Evolutionary conservation across 2,797 vertebrate genomes (phyloP).

Genomic region (Jordanella pulchra): DNA sequence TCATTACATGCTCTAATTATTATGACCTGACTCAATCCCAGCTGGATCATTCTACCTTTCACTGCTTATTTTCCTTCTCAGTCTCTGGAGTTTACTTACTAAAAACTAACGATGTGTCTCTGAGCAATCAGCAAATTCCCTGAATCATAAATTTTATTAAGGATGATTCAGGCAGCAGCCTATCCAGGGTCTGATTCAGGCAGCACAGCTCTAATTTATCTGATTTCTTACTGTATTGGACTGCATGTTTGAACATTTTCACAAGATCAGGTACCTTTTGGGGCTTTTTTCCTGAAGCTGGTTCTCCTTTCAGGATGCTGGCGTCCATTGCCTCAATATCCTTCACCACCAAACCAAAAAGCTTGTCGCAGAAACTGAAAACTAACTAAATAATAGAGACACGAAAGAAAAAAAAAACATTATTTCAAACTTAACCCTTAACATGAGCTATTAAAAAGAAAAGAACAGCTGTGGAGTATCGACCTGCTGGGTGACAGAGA

Average conservation of each 20-base stretch:
- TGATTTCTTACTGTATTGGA: background rate
- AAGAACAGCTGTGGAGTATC: background rate
- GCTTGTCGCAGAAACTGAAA: conserved; percentile 94
- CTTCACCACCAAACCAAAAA: conserved; percentile 92
- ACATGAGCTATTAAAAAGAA: background rate
- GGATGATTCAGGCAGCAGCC: background rate
- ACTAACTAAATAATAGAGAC: conserved; percentile 81
- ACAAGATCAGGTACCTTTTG: conserved; percentile 84
- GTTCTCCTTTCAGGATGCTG: conserved; percentile 92
- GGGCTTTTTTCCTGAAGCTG: conserved; percentile 85
- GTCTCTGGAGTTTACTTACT: conserved; percentile 16
- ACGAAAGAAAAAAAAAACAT: background rate
- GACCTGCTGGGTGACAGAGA: conserved; percentile 94
- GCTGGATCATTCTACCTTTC: background rate
- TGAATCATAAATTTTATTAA: background rate
- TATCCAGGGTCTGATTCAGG: too few relatives aligned
- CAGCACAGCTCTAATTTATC: background rate
- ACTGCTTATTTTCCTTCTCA: conserved; percentile 1
- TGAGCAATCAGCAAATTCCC: conserved; percentile 10
- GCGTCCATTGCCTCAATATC: conserved; percentile 96
- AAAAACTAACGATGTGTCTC: background rate
- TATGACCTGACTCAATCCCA: background rate
- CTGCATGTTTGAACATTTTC: background rate
- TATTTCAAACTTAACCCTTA: too few relatives aligned
- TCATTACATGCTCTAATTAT: background rate